Evolutionary conservation across 2,888 invertebrate genomes (phyloP).

Genomic region (Chloromyia formosa): DNA sequence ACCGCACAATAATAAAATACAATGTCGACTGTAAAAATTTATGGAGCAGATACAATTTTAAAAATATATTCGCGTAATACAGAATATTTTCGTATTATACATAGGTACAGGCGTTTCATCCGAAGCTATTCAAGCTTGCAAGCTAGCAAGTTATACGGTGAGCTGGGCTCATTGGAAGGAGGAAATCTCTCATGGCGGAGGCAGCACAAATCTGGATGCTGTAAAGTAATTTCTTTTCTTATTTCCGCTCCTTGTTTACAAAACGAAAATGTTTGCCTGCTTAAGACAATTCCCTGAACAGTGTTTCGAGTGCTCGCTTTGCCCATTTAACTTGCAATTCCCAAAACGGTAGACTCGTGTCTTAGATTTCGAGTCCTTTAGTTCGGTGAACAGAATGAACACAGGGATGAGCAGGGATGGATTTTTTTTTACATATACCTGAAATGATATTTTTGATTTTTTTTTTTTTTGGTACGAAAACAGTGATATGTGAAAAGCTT

Average conservation of each 20-base stretch:
- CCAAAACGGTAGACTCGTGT: not conserved
- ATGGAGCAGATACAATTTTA: slow-evolving; percentile 35
- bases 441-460: too few species aligned
- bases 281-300: slow-evolving; percentile 12
- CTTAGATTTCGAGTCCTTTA: not conserved
- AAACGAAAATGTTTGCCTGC: slow-evolving; percentile 11
- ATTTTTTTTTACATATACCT: too few species aligned
- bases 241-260: slow-evolving; percentile 30
- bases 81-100: not conserved
- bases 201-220: slow-evolving; percentile 11
- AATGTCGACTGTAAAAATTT: slow-evolving; percentile 33
- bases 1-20: slow-evolving; percentile 32
- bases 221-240: slow-evolving; percentile 29
- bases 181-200: not conserved
- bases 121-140: not conserved
- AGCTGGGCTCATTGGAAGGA: not conserved
- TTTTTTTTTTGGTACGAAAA: too few species aligned
- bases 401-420: not conserved
- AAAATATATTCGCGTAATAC: not conserved
- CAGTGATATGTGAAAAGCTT: too few species aligned
- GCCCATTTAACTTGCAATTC: slow-evolving; percentile 1
- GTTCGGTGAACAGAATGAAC: not conserved
- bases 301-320: not conserved
- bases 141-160: not conserved
- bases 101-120: not conserved